phyloP scores from a whole-genome alignment of 1,140 invertebrate genomes.

The Drosophila saltans region DNA sequence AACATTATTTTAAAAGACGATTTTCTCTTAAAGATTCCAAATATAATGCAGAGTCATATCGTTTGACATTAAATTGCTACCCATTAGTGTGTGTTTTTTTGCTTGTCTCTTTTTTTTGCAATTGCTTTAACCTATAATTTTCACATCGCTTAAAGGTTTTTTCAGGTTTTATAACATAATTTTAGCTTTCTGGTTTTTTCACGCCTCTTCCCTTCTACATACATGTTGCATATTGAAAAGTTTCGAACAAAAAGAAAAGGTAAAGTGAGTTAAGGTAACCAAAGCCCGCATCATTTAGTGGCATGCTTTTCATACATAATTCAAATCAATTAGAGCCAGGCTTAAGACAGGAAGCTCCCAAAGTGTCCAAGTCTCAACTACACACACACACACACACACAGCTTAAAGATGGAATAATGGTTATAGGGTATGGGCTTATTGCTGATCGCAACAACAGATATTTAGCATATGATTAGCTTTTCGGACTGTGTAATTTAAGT shows the following conservation, averaged over 20 bases:
- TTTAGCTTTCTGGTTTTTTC: conserved; percentile 11
- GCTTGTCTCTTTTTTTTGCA: not conserved
- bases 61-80: not conserved
- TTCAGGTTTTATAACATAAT: conserved; percentile 8
- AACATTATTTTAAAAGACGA: no score
- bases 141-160: conserved; percentile 1
- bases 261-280: no score
- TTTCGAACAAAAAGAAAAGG: no score
- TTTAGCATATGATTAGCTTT: conserved; percentile 16
- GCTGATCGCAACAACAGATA: not conserved
- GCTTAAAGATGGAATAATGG: conserved; percentile 6
- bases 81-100: not conserved
- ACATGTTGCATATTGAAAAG: no score
- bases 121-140: not conserved
- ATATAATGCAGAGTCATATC: no score
- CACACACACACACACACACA: not conserved
- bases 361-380: not conserved
- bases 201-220: not conserved
- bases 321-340: conserved; percentile 6
- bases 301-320: conserved; percentile 12
- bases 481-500: conserved; percentile 46
- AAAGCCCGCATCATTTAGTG: conserved; percentile 4
- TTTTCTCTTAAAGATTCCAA: no score
- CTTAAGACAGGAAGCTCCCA: conserved; percentile 11
- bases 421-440: not conserved